Percentiles rank a stretch among this genome's conserved stretches.
Conservation (phyloP, 2,797 vertebrate species). For the Scolopax rusticola region DNA sequence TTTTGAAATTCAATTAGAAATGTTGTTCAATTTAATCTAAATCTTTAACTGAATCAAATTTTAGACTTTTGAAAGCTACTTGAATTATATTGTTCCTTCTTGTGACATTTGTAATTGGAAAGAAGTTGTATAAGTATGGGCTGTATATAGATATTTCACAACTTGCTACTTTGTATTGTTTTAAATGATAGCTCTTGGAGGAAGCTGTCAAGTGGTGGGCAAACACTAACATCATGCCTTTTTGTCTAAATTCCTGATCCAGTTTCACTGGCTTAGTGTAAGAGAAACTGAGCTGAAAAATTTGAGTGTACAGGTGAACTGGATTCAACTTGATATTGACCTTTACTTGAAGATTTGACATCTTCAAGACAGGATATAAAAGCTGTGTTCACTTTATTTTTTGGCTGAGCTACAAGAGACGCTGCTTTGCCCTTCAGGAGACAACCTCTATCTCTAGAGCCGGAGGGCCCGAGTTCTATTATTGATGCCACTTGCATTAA, state of each 20-base stretch:
- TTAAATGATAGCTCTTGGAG: neutral
- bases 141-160: neutral
- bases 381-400: neutral
- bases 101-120: neutral
- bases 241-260: neutral
- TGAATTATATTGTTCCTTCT: neutral
- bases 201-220: neutral
- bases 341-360: neutral
- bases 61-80: neutral
- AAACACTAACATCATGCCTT: neutral
- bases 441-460: neutral
- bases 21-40: neutral
- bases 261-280: neutral
- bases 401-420: neutral
- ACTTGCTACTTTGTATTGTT: neutral
- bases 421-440: neutral
- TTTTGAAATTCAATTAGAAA: neutral
- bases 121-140: neutral
- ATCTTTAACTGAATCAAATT: neutral
- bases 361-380: neutral
- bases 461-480: accelerated
- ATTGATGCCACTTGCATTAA: neutral
- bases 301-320: neutral
- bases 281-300: neutral
- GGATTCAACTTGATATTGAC: neutral